Base-by-base conservation (phyloP, 2,888 invertebrate species). In the Hyposoter didymator region DNA sequence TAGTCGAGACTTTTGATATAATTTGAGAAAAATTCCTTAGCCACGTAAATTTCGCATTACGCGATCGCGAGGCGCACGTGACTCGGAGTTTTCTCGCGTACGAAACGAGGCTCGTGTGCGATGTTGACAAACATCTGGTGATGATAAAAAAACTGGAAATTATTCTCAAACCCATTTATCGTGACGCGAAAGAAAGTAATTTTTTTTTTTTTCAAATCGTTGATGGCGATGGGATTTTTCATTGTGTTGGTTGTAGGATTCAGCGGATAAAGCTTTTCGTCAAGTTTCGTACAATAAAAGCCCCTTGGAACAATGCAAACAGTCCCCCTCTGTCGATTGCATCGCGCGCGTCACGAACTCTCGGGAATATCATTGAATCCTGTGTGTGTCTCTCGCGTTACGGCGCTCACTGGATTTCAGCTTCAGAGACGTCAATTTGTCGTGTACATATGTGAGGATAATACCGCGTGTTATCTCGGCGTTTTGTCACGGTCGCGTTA, bases 361-460 rank as follows among this genome's bases (percentile, higher is more conserved):
- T 55, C 52, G 43, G 52, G 64, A 72, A 82, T 69, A 52, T 78
- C 45, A 79, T 79, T 64, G 75, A 84, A 79, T 66, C 7, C 59
- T 69, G 64, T 55, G n/a, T n/a, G n/a, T n/a, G n/a, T n/a, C n/a
- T n/a, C 28, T 39, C 43, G 78, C 72, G 55, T 67, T 19, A 55
- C n/a, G 55, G 55, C 59, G 55, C 59, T 67, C 55, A 19, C 52
- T 47, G 64, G 22, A 22, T 59, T 59, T 59, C 0, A 59, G 12
- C 28, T 64, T 64, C 19, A 28, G 62, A 64, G 59, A 59, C n/a
- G 55, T 22, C 19, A 62, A 45, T 62, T 47, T 47, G 32, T 32
- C 45, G 32, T 32, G n/a, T 19, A 32, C n/a, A 22, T 62, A 74
- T 28, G 28, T 32, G 8, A 17, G 28, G 14, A 39, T 59, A 43